A percentile compares a stretch with the other conserved stretches of the same genome.
These are phyloP conservation scores for Allolobophora icterica DNA, from an alignment of 2,888 invertebrate genomes.

Conservation along the genomic window DNA sequence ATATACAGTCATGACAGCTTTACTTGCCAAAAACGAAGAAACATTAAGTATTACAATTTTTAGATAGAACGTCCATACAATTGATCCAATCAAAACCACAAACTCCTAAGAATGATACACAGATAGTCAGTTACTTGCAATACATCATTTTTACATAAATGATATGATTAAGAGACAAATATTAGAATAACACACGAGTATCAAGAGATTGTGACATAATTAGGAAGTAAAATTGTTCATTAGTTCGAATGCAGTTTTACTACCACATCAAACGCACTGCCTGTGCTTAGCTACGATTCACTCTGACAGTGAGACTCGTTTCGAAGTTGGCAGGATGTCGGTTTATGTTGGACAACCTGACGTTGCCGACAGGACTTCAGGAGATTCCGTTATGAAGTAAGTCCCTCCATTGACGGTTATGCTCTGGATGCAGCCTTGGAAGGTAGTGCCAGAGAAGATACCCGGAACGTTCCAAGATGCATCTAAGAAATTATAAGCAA, in stretches of 20 bases:
- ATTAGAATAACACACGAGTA: not conserved
- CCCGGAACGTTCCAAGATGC: constrained; percentile 40
- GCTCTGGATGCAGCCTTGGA: constrained; percentile 42
- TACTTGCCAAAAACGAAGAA: not conserved
- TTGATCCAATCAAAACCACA: not conserved
- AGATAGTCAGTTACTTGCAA: not conserved
- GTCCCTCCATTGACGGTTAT: constrained; percentile 36
- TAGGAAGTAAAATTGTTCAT: not conserved
- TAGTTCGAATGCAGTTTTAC: not conserved
- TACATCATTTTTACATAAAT: not conserved
- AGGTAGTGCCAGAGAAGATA: constrained; percentile 29
- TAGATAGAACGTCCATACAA: not conserved
- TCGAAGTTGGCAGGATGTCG: not conserved
- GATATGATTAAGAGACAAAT: not conserved
- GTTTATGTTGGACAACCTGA: constrained; percentile 42
- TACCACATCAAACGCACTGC: not conserved
- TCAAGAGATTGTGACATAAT: not conserved
- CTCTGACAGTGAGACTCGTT: not conserved
- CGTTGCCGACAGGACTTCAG: constrained; percentile 34
- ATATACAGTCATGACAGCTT: not conserved
- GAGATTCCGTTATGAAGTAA: constrained; percentile 39
- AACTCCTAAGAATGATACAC: not conserved
- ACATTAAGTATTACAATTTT: not conserved
- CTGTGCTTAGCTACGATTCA: not conserved
- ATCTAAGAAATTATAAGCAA: constrained; percentile 37